A percentile compares a stretch with the other conserved stretches of the same genome.
Evolutionary conservation across 2,113 vertebrate species (phyloP).

Genomic region (Coptodon rendalli): DNA sequence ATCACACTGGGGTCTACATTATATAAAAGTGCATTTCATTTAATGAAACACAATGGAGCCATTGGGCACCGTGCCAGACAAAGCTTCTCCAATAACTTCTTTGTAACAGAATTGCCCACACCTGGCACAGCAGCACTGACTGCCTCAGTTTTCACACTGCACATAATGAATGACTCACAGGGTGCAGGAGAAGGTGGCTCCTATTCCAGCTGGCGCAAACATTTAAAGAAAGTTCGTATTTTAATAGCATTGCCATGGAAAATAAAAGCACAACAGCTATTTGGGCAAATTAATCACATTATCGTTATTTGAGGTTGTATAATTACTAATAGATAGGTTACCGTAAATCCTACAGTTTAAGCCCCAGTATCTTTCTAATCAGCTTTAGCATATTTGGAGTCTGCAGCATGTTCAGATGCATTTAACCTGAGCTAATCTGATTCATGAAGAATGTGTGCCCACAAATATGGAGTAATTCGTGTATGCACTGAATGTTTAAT

Average conservation of each 20-base stretch:
- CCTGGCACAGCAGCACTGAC: neutral
- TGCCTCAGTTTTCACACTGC: neutral
- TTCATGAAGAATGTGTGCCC: neutral
- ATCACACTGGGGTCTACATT: neutral
- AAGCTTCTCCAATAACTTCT: conserved; percentile 2
- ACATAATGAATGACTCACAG: neutral
- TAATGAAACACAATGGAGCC: neutral
- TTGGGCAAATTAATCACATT: neutral
- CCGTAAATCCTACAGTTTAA: neutral
- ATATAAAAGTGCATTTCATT: conserved; percentile 20
- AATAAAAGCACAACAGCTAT: neutral
- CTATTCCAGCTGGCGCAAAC: neutral
- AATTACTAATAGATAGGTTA: neutral
- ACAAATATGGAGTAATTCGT: neutral
- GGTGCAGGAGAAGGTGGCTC: neutral
- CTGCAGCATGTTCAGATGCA: neutral
- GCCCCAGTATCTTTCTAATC: neutral
- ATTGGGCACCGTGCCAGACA: conserved; percentile 3
- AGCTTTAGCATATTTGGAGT: neutral
- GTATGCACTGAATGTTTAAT: neutral
- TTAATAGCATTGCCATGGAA: neutral
- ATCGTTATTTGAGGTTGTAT: neutral
- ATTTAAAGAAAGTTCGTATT: neutral
- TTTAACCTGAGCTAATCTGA: neutral
- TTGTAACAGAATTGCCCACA: neutral